Evolutionary conservation across 2,113 vertebrate genomes (phyloP).

Genomic region (Ptyas mucosa): DNA sequence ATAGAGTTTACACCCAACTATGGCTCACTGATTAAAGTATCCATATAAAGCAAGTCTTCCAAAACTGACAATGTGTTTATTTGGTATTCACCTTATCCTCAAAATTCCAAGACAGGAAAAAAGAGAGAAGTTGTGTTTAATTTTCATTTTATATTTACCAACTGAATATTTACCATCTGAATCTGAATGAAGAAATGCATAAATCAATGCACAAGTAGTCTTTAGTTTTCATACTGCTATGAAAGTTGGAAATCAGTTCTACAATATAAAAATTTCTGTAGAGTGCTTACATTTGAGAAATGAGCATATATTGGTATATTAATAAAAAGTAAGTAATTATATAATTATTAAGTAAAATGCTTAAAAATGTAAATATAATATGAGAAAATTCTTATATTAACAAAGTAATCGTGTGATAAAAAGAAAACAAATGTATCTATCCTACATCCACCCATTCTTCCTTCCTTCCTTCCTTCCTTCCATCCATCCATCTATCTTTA

Average conservation of each 20-base stretch:
- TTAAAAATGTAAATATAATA: too few relatives aligned
- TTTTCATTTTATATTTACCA: not conserved
- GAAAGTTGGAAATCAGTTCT: not conserved
- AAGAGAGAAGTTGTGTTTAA: not conserved
- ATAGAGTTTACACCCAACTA: not conserved
- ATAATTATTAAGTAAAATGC: not conserved
- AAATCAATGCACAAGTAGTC: not conserved
- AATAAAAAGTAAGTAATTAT: not conserved
- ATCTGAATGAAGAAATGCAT: not conserved
- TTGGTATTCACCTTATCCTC: not conserved
- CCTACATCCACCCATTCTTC: too few relatives aligned
- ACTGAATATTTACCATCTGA: not conserved
- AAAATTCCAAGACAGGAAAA: not conserved
- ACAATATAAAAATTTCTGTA: not conserved
- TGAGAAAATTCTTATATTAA: too few relatives aligned
- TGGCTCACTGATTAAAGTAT: not conserved
- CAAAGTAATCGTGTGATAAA: too few relatives aligned
- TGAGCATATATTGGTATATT: not conserved
- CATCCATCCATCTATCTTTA: too few relatives aligned
- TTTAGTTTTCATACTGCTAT: not conserved
- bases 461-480: too few relatives aligned
- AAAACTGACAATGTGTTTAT: not conserved
- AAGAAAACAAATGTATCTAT: too few relatives aligned
- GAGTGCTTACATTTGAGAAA: not conserved
- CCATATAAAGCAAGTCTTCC: not conserved